A percentile compares a stretch with the other conserved stretches of the same genome.
Evolutionary conservation across 1,140 invertebrate genomes (phyloP).

Genomic region (Papilio polyxenes): DNA sequence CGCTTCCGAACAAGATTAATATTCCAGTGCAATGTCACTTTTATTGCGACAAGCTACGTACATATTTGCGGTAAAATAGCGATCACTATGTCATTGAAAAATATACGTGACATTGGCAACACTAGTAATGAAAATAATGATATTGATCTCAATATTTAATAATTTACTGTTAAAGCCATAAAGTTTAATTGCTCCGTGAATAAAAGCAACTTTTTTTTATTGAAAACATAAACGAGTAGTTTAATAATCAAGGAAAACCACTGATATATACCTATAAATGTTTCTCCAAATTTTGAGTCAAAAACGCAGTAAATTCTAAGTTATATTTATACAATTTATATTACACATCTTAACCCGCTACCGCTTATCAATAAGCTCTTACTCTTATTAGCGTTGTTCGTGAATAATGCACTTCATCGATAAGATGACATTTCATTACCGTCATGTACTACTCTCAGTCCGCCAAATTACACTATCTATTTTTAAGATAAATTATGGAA

Average conservation of each 20-base stretch:
- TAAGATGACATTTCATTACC: constrained; percentile 18
- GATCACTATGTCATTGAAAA: background rate
- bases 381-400: constrained; percentile 1
- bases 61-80: background rate
- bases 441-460: background rate
- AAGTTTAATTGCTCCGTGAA: too few relatives aligned
- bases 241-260: too few relatives aligned
- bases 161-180: too few relatives aligned
- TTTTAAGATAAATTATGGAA: background rate
- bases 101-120: background rate
- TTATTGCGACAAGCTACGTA: background rate
- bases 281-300: too few relatives aligned
- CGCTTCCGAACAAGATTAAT: constrained; percentile 55
- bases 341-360: background rate
- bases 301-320: too few relatives aligned
- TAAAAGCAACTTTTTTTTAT: too few relatives aligned
- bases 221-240: too few relatives aligned
- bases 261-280: too few relatives aligned
- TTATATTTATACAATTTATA: background rate
- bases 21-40: constrained; percentile 37
- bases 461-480: constrained; percentile 4
- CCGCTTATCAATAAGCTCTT: background rate
- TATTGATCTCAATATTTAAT: too few relatives aligned
- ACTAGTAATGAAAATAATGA: too few relatives aligned
- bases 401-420: constrained; percentile 20